Conservation (phyloP, 2,797 vertebrate species). For the Simalia tracyae region DNA sequence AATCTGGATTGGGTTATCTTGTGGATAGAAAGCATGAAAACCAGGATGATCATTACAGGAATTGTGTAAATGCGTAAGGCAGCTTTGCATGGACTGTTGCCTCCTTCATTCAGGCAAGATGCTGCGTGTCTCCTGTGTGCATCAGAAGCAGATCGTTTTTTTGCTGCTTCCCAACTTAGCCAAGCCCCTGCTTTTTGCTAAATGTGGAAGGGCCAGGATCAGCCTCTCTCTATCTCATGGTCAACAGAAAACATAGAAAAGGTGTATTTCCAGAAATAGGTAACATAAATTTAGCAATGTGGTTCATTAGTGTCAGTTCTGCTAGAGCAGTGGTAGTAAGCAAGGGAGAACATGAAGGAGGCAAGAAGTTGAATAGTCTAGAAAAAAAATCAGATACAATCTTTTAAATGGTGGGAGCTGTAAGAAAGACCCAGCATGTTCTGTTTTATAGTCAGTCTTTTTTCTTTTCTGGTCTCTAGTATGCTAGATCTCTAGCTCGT, state of each 20-base stretch:
- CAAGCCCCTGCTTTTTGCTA: conserved; percentile 65
- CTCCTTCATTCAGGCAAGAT: conserved; percentile 39
- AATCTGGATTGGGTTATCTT: background rate
- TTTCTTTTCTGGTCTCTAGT: background rate
- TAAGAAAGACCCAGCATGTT: no score
- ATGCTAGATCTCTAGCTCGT: background rate
- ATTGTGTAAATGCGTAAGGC: background rate
- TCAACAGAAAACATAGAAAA: conserved; percentile 56
- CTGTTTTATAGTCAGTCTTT: no score
- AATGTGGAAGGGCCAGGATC: conserved; percentile 58
- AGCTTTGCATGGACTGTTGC: conserved; percentile 21
- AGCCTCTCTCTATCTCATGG: conserved; percentile 40
- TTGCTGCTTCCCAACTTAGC: conserved; percentile 42
- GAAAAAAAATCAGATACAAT: background rate
- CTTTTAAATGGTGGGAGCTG: background rate
- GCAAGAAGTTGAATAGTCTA: background rate
- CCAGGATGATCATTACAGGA: no score
- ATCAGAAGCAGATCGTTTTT: conserved; percentile 44
- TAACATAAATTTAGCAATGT: conserved; percentile 47
- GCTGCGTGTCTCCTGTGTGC: conserved; percentile 40
- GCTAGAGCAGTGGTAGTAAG: conserved; percentile 26
- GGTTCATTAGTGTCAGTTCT: conserved; percentile 63
- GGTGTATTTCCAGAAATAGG: conserved; percentile 62
- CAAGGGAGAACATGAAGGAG: background rate
- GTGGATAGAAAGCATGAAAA: background rate